phyloP scores from a whole-genome alignment of 1,140 invertebrate genomes.

The Philotrypesis tridentata region DNA sequence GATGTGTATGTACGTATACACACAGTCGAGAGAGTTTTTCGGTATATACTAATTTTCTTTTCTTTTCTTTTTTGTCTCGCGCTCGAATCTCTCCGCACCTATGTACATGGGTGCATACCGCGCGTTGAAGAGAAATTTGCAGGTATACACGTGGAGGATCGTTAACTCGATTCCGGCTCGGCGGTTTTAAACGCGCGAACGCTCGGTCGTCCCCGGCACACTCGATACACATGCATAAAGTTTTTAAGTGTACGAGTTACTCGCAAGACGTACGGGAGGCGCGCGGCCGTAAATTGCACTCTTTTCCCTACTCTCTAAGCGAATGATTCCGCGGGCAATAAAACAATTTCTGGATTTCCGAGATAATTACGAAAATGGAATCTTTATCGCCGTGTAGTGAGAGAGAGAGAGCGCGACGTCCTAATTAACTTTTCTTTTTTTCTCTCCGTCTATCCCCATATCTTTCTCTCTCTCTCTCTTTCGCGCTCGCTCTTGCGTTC shows the following conservation, averaged over 20 bases:
- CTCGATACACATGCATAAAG: neutral
- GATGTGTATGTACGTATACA: no score
- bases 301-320: no score
- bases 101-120: no score
- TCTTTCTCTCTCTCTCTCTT: neutral
- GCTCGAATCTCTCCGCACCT: no score
- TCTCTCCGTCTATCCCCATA: neutral
- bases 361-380: slow-evolving; percentile 27
- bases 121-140: neutral
- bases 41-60: neutral
- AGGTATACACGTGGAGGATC: neutral
- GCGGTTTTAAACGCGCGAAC: neutral
- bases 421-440: slow-evolving; percentile 42
- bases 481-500: neutral
- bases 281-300: neutral
- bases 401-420: slow-evolving; percentile 21
- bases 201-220: no score
- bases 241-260: neutral
- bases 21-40: no score
- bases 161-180: neutral
- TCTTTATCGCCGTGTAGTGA: neutral
- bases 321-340: neutral
- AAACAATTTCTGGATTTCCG: slow-evolving; percentile 37
- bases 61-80: no score
- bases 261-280: neutral